Conservation (phyloP, 2,113 vertebrate species). For the Myxocyprinus asiaticus region DNA sequence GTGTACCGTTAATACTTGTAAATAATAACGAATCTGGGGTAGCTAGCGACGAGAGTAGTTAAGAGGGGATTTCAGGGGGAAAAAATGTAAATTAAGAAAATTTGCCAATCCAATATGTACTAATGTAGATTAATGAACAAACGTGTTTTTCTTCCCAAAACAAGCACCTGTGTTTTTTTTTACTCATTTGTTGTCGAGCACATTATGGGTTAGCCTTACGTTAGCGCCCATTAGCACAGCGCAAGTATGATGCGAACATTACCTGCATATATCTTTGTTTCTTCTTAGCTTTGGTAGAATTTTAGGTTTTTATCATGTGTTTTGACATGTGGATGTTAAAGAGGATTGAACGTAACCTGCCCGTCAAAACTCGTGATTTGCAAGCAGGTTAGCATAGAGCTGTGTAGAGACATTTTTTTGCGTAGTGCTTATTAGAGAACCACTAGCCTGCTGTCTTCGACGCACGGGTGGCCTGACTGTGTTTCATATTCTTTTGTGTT, state of each 20-base stretch:
- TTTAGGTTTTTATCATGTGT: slow-evolving; percentile 32
- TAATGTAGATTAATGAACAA: slow-evolving; percentile 17
- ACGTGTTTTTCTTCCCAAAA: slow-evolving; percentile 27
- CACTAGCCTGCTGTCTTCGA: not conserved
- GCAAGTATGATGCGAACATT: not conserved
- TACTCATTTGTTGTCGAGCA: slow-evolving; percentile 17
- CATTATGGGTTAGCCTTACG: not conserved
- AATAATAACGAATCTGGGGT: slow-evolving; percentile 2
- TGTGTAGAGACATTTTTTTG: not conserved
- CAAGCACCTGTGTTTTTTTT: slow-evolving; percentile 6
- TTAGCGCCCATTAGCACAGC: slow-evolving; percentile 6
- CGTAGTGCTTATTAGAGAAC: slow-evolving; percentile 15
- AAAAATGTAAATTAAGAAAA: not conserved
- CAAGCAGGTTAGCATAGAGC: slow-evolving; percentile 10
- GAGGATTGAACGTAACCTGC: not conserved
- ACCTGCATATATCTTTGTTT: not conserved
- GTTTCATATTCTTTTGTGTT: not conserved
- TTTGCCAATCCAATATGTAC: slow-evolving; percentile 7
- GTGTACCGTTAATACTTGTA: slow-evolving; percentile 36
- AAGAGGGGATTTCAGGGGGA: too few relatives aligned
- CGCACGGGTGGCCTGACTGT: slow-evolving; percentile 5
- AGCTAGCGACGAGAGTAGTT: not conserved
- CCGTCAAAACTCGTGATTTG: not conserved
- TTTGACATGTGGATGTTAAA: slow-evolving; percentile 28
- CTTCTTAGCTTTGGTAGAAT: slow-evolving; percentile 25